Evolutionary conservation across 2,888 invertebrate genomes (phyloP), one percentile per base, ranked within the genome.

Genomic region (Pristionchus japonicus): DNA sequence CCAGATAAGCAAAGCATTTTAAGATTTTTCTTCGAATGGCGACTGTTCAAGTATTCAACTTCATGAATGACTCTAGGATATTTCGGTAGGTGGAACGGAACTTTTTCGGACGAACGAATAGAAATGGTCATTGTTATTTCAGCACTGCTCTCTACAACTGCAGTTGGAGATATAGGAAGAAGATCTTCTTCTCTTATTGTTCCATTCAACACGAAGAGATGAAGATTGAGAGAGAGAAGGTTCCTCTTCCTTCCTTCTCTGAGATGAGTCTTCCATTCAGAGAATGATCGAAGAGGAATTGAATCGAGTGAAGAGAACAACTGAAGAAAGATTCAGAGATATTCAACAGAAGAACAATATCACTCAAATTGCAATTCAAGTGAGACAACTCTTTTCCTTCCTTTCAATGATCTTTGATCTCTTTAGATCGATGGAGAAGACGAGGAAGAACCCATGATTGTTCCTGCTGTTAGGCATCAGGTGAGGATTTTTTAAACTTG

Each of bases 171-270:
- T 94, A 94, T 89, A 89, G 93, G 11, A 94, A 94, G 89, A 89
- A 93, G n/a, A 93, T 94, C 27, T 93, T 93, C 89, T 94, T 94
- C 89, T 93, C 94, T 27, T 94, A 93, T 89, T 94, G 94, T 89
- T 94, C 94, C 83, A 92, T 94, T 83, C 89, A 89, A 87, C 90
- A 91, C 49, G 91, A 91, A 87, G 91, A 90, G n/a, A 88, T 91
- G 64, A 91, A 91, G 57, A 88, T 89, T 17, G 90, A 90, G n/a
- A 64, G 37, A 23, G 86, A 86, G 31, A 86, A 70, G 86, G 86
- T 70, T 17, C 20, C 13, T n/a, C 43, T 3, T 43, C 13, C 47
- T n/a, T 9, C 9, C n/a, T 17, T 4, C n/a, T 47, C 15, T 43
- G n/a, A 40, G 37, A 40, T 13, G 34, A 49, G 31, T 49, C n/a